These are phyloP conservation scores for Synergus itoensis DNA, from an alignment of 2,888 invertebrate species.

Conservation along the genomic window DNA sequence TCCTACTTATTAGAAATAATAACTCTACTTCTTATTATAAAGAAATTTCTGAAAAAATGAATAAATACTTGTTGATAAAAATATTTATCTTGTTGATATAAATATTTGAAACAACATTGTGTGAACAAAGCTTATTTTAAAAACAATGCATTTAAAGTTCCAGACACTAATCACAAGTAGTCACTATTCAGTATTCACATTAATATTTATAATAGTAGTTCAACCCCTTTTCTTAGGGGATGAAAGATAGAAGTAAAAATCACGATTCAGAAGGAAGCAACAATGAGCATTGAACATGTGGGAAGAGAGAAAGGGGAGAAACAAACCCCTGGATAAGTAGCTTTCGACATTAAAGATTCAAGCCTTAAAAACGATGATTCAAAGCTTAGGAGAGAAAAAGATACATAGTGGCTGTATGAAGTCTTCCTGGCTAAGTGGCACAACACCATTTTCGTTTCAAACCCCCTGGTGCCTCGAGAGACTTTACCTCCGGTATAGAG, in stretches of 20 bases:
- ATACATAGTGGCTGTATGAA: slow-evolving; percentile 57
- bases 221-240: too few species aligned
- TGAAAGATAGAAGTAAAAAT: not conserved
- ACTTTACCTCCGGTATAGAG: slow-evolving; percentile 62
- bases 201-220: too few species aligned
- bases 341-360: slow-evolving; percentile 60
- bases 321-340: slow-evolving; percentile 54
- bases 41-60: too few species aligned
- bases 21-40: too few species aligned
- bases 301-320: slow-evolving; percentile 40
- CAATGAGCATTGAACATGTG: slow-evolving; percentile 31
- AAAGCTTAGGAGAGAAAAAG: slow-evolving; percentile 49
- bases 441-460: slow-evolving; percentile 77
- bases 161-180: too few species aligned
- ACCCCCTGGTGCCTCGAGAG: slow-evolving; percentile 70
- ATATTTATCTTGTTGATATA: too few species aligned
- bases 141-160: too few species aligned
- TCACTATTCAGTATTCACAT: too few species aligned
- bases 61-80: too few species aligned
- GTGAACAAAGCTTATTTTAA: too few species aligned
- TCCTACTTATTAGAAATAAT: too few species aligned
- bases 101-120: too few species aligned
- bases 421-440: slow-evolving; percentile 71
- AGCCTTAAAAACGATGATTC: slow-evolving; percentile 42
- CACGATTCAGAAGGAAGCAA: not conserved